Percentiles rank a stretch among this genome's conserved stretches.
Evolutionary conservation across 2,113 vertebrate genomes (phyloP).

Genomic region (Lates calcarifer): DNA sequence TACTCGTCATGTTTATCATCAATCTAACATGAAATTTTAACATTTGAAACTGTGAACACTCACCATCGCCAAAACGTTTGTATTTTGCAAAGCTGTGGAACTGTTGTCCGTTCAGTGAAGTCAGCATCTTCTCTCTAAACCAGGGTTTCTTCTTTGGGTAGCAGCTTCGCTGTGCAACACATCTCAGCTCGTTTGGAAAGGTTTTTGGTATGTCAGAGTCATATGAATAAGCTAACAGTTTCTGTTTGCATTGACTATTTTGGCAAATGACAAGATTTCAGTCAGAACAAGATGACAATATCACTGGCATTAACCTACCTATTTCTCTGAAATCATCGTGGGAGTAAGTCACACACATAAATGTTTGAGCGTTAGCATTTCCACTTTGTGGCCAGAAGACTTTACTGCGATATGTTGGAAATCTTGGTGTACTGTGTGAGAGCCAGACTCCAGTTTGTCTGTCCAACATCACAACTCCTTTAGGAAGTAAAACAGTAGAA

Average conservation of each 20-base stretch:
- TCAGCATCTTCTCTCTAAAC: constrained; percentile 2
- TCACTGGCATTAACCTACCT: constrained; percentile 45
- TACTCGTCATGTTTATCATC: neutral
- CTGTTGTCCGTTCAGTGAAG: neutral
- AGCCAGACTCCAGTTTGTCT: constrained; percentile 71
- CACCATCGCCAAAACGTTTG: constrained; percentile 62
- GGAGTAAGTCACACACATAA: constrained; percentile 68
- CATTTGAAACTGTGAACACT: constrained; percentile 11
- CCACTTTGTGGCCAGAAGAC: constrained; percentile 69
- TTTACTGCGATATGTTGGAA: neutral
- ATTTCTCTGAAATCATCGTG: constrained; percentile 59
- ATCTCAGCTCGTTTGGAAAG: constrained; percentile 47
- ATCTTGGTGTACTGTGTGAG: constrained; percentile 73
- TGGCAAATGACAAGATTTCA: neutral
- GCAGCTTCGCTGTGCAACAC: constrained; percentile 52
- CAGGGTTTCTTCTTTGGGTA: constrained; percentile 49
- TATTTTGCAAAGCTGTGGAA: constrained; percentile 74
- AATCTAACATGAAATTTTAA: neutral
- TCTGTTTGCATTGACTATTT: too few relatives aligned
- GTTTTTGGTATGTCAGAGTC: constrained; percentile 30
- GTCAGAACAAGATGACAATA: neutral
- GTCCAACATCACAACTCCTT: constrained; percentile 73
- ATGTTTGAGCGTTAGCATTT: constrained; percentile 58
- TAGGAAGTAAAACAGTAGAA: neutral
- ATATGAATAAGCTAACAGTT: constrained; percentile 56